Base-by-base conservation (phyloP, 2,797 vertebrate species). In the Pogoniulus pusillus region DNA sequence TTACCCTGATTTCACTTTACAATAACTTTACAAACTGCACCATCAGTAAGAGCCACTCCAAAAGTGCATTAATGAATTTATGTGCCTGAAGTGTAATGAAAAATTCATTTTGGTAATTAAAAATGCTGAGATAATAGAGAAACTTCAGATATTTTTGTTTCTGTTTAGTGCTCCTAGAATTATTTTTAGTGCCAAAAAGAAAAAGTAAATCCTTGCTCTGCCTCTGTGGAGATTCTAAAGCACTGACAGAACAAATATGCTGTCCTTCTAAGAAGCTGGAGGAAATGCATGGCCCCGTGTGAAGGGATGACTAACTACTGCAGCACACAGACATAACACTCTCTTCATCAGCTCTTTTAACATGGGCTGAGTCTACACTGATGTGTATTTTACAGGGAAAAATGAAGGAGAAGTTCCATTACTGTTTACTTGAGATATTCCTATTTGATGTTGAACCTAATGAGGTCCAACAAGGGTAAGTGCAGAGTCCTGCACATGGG, bases 1-100 rank as follows among this genome's bases (percentile, higher is more conserved):
- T 90, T 93, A 76, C 75, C 85, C 13, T 37, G 69, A 82, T 69
- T 85, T 92, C 34, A 92, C 75, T 93, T 93, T 49, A 65, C 34
- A 80, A 4, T 57, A 76, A 81, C 76, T 91, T 79, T 24, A 94
- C n/a, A 89, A 91, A 80, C 39, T 45, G 43, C 43, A 80, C 51
- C 16, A 79, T 74, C 68, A 93, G 49, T 81, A 82, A 85, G 65
- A 71, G 41, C 72, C 45, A 88, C 76, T 85, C 17, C 41, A 79
- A 68, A 94, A 94, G 34, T 43, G 12, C 47, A 72, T 70, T 82
- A 85, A 66, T 35, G 27, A 72, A 69, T 43, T 39, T n/a, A 30
- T 1, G 10, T 43, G 8, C 57, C 19, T 70, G 74, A 94, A 89
- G 43, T n/a, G 64, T 75, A 85, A 89, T n/a, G 49, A 87, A 92